phyloP scores from a whole-genome alignment of 2,113 vertebrate genomes.

The Ptilonorhynchus violaceus region DNA sequence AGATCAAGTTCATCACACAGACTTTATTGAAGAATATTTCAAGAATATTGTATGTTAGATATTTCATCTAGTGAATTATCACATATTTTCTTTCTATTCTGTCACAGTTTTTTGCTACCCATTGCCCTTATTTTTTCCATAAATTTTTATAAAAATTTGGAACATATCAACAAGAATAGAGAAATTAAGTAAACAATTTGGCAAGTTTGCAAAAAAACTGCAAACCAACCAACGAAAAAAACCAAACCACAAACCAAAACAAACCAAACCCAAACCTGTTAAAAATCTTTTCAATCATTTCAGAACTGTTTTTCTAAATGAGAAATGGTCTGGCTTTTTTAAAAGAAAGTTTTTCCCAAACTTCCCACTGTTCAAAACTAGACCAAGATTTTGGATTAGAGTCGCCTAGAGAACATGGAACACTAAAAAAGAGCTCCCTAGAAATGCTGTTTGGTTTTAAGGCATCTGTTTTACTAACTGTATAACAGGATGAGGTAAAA shows the following conservation, averaged over 20 bases:
- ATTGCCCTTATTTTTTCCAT: background rate
- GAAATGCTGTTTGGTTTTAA: background rate
- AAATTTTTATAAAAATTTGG: background rate
- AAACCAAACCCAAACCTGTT: background rate
- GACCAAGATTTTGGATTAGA: background rate
- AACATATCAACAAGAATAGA: background rate
- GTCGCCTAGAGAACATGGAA: background rate
- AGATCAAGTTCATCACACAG: background rate
- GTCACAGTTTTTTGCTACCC: background rate
- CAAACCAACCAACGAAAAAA: background rate
- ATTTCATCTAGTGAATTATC: background rate
- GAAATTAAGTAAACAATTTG: background rate
- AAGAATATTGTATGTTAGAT: background rate
- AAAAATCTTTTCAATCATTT: background rate
- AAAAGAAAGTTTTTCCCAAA: background rate
- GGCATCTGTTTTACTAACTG: constrained; percentile 32
- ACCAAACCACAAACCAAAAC: background rate
- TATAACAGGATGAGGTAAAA: constrained; percentile 12
- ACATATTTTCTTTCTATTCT: background rate
- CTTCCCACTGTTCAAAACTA: background rate
- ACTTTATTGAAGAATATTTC: background rate
- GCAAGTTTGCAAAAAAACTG: fast-evolving
- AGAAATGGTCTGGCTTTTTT: background rate
- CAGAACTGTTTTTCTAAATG: background rate
- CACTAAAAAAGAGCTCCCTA: background rate